A percentile compares a stretch with the other conserved stretches of the same genome.
Evolutionary conservation across 2,888 invertebrate genomes (phyloP).

Genomic region (Troilus luridus): DNA sequence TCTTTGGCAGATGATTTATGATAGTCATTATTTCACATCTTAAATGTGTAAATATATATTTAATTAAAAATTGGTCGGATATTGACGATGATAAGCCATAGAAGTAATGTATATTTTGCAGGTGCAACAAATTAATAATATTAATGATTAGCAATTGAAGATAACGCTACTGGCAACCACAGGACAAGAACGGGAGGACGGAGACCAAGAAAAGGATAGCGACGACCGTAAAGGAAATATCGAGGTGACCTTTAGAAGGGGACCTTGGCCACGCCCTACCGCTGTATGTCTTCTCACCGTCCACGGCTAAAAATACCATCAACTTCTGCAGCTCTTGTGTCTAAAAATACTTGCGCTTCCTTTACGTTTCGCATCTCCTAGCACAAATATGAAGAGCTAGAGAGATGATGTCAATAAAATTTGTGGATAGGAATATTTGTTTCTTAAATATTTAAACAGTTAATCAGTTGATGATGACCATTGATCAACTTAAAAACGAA

Average conservation of each 20-base stretch:
- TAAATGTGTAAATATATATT: too few species aligned
- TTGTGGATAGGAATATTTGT: too few species aligned
- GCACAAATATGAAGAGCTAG: background rate
- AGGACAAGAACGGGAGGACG: background rate
- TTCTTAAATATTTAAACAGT: too few species aligned
- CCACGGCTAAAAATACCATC: constrained; percentile 31
- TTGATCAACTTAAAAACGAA: too few species aligned
- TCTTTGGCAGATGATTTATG: too few species aligned
- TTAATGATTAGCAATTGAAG: too few species aligned
- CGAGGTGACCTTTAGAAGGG: background rate
- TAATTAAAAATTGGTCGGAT: too few species aligned
- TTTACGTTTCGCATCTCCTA: background rate
- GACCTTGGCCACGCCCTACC: constrained; percentile 54
- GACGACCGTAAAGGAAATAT: constrained; percentile 49
- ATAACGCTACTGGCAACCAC: background rate
- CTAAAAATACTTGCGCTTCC: constrained; percentile 25
- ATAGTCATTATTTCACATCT: too few species aligned
- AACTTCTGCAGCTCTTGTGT: background rate
- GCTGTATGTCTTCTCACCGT: constrained; percentile 4
- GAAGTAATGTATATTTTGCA: background rate
- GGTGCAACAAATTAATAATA: too few species aligned
- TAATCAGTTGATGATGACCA: too few species aligned
- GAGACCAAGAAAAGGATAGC: constrained; percentile 12
- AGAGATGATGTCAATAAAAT: background rate
- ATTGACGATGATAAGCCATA: background rate